These are phyloP conservation scores for Phylloscopus collybita DNA, from an alignment of 2,797 vertebrate species.

Conservation along the genomic window DNA sequence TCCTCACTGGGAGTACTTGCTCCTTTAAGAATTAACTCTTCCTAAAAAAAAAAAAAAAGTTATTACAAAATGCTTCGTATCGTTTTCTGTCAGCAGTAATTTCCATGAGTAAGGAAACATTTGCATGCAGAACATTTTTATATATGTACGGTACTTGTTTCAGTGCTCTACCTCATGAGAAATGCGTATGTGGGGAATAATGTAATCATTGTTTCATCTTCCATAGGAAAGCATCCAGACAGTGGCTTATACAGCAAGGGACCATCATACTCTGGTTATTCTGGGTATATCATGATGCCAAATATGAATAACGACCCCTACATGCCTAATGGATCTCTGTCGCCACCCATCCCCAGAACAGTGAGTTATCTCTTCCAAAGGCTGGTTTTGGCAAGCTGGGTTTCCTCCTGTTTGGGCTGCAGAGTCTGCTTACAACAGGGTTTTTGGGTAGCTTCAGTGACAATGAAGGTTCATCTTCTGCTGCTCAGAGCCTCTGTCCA, in stretches of 20 bases:
- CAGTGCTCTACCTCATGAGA: not conserved
- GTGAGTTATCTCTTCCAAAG: constrained; percentile 83
- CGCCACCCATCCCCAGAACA: constrained; percentile 96
- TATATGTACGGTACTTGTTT: not conserved
- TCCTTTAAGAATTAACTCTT: not conserved
- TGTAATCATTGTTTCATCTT: constrained; percentile 48
- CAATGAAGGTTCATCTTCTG: not conserved
- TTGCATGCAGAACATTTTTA: not conserved
- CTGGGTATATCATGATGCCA: constrained; percentile 99
- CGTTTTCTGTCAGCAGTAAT: not conserved
- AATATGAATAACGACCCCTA: constrained; percentile 97
- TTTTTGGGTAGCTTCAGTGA: not conserved
- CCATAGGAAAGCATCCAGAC: constrained; percentile 88
- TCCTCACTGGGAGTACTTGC: not conserved
- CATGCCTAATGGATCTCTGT: constrained; percentile 97
- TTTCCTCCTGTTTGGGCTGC: not conserved
- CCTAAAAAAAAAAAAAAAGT: not conserved
- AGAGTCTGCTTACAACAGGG: accelerated
- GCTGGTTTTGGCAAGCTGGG: not conserved
- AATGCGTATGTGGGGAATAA: constrained; percentile 9
- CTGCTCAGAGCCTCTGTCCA: not conserved
- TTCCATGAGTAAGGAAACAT: not conserved
- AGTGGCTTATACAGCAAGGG: constrained; percentile 92
- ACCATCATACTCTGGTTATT: constrained; percentile 91
- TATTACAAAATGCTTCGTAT: not conserved